A percentile compares a stretch with the other conserved stretches of the same genome.
Evolutionary conservation across 2,113 vertebrate genomes (phyloP).

Genomic region (Saguinus imperator): DNA sequence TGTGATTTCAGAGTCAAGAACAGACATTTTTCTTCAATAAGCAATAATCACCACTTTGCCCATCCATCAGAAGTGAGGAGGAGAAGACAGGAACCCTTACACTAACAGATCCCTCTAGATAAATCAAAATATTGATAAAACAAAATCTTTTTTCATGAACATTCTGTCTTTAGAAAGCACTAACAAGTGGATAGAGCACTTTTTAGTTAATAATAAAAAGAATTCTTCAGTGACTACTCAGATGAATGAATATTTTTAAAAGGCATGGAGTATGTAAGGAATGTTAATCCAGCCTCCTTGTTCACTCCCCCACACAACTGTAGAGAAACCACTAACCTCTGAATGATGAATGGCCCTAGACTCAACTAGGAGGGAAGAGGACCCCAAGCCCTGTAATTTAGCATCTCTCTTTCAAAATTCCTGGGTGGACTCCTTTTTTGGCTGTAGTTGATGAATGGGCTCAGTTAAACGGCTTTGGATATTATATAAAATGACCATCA

Average conservation of each 20-base stretch:
- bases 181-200: not conserved
- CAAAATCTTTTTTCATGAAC: not conserved
- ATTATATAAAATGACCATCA: not conserved
- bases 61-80: not conserved
- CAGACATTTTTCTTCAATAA: not conserved
- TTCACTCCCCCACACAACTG: not conserved
- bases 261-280: constrained; percentile 62
- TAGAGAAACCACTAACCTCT: constrained; percentile 28
- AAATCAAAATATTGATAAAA: constrained; percentile 44
- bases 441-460: not conserved
- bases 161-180: constrained; percentile 3
- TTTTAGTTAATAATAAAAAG: constrained; percentile 69
- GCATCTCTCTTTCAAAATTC: not conserved
- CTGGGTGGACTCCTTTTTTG: not conserved
- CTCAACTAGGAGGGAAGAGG: not conserved
- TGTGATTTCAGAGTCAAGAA: not conserved
- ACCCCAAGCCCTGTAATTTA: not conserved
- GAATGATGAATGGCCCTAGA: constrained; percentile 33
- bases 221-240: constrained; percentile 58
- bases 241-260: constrained; percentile 57
- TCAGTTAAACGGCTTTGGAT: not conserved
- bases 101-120: not conserved
- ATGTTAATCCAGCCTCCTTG: constrained; percentile 69
- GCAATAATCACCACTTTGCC: not conserved
- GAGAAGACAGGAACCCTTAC: not conserved